phyloP scores from a whole-genome alignment of 2,888 invertebrate species.

The Rhagonycha fulva region DNA sequence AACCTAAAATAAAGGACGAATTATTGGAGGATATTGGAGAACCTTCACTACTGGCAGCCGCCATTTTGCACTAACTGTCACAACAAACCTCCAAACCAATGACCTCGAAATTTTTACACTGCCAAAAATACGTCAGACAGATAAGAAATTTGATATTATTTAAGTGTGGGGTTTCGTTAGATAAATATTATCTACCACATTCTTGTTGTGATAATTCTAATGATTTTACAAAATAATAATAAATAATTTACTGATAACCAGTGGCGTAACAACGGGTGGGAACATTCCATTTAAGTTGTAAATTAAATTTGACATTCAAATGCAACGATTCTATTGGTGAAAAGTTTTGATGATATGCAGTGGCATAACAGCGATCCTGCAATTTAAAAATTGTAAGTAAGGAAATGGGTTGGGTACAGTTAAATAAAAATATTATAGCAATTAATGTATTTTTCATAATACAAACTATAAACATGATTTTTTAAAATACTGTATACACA shows the following conservation, averaged over 20 bases:
- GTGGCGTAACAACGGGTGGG: background rate
- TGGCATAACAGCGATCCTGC: too few species aligned
- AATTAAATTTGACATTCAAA: too few species aligned
- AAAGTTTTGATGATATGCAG: too few species aligned
- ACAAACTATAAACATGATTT: slow-evolving; percentile 81
- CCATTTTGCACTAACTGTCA: slow-evolving; percentile 39
- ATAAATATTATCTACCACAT: background rate
- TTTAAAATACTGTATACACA: slow-evolving; percentile 79
- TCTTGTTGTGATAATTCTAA: background rate
- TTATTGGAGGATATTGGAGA: slow-evolving; percentile 50
- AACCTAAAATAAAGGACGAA: slow-evolving; percentile 35
- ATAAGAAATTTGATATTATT: background rate
- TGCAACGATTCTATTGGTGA: too few species aligned
- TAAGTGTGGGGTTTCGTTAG: background rate
- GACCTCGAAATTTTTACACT: background rate
- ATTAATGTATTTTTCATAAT: slow-evolving; percentile 71
- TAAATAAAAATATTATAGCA: slow-evolving; percentile 12
- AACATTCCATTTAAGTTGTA: too few species aligned
- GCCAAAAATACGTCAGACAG: background rate
- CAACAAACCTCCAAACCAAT: background rate
- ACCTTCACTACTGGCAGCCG: slow-evolving; percentile 55
- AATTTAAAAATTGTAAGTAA: too few species aligned
- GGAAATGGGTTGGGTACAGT: background rate
- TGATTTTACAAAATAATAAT: background rate
- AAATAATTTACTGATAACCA: background rate